Conservation (phyloP, 1,140 invertebrate genomes). For the Aphis craccivora region DNA sequence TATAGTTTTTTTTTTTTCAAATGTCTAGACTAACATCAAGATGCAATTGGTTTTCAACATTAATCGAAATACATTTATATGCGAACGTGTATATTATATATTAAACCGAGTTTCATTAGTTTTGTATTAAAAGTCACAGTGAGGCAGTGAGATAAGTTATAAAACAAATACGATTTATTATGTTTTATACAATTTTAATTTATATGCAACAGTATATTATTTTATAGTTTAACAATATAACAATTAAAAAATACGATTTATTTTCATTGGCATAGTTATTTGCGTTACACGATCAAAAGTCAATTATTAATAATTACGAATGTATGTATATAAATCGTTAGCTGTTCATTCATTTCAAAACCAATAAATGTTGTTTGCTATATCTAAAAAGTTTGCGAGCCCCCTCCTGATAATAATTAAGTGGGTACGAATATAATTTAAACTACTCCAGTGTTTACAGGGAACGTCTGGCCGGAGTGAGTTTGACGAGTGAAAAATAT, state of each 20-base stretch:
- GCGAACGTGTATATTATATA: neutral
- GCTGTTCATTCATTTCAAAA: neutral
- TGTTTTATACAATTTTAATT: neutral
- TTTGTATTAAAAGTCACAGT: neutral
- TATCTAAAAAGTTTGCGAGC: neutral
- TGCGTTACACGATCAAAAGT: neutral
- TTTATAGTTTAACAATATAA: neutral
- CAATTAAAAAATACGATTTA: neutral
- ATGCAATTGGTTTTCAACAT: neutral
- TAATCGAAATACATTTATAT: neutral
- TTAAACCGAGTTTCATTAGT: neutral
- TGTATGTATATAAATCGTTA: neutral
- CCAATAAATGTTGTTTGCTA: neutral
- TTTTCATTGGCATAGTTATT: neutral
- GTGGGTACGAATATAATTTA: neutral
- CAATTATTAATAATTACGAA: neutral
- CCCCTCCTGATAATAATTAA: neutral
- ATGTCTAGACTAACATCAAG: neutral
- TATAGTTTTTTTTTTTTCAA: neutral
- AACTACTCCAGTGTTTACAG: neutral
- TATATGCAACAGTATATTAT: neutral
- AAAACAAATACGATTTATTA: neutral
- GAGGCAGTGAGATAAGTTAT: neutral
- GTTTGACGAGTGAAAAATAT: neutral
- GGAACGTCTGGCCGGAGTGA: neutral